Base-by-base conservation (phyloP, 1,140 invertebrate genomes). In the Danaus melanippus region DNA sequence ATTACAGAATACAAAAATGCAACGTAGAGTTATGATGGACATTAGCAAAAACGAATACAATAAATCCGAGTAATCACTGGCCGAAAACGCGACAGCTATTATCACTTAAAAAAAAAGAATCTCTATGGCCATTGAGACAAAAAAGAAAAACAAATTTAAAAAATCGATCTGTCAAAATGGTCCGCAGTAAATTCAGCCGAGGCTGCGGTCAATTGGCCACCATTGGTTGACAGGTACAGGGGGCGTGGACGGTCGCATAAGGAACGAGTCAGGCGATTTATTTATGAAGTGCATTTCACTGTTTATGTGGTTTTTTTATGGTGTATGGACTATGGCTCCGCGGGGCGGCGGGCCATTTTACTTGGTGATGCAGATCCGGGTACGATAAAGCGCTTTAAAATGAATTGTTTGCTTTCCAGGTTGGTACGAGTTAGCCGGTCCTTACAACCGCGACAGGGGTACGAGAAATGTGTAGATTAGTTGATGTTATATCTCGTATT, bases 121-220 rank as follows among this genome's bases (percentile, higher is more conserved):
- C 7, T 52, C 52, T 48, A 62, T 56, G 55, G 43, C 61, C 65
- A 53, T 58, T 54, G 56, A 62, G 57, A 42, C 58, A 46, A 46
- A 56, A 75, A 77, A 80, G 71, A 59, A 68, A 76, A 75, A 75
- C 66, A 74, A 76, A 65, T 73, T 74, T 73, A 80, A 84, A 85
- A 84, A 84, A 80, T 78, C 71, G 72, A 82, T 77, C 76, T 84
- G 81, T 84, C 81, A 86, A 84, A 82, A 84, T 78, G 81, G 76
- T 76, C 75, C 66, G 77, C 76, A 56, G 72, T 78, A 82, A 77
- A 79, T 82, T 81, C 75, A 66, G 70, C 71, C 71, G 75, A 64
- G 70, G 52, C 60, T 50, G 50, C 52, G 67, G 67, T 67, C 65
- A 70, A 60, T 48, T 44, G 53, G 59, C 57, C 42, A 62, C 64